Evolutionary conservation across 2,113 vertebrate genomes (phyloP).

Genomic region (Triplophysa siluroides): DNA sequence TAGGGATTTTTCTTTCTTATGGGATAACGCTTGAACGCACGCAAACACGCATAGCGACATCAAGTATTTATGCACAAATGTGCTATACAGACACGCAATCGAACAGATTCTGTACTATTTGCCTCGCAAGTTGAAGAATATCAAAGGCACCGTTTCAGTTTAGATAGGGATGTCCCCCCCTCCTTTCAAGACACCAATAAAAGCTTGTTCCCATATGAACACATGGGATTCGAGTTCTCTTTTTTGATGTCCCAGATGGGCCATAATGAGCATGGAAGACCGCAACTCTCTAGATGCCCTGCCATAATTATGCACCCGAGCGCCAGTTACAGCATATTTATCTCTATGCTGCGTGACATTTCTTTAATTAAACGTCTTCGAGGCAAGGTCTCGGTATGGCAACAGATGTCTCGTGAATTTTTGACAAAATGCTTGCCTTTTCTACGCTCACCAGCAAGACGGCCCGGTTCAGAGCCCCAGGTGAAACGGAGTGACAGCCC

Average conservation of each 20-base stretch:
- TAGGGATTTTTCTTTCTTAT: too few species aligned
- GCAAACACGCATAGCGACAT: not conserved
- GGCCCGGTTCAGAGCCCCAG: slow-evolving; percentile 61
- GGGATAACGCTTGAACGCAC: not conserved
- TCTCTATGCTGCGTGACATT: slow-evolving; percentile 58
- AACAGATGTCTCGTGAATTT: slow-evolving; percentile 72
- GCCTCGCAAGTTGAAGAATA: slow-evolving; percentile 7
- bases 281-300: slow-evolving; percentile 50
- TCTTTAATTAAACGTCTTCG: slow-evolving; percentile 72
- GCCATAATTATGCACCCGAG: slow-evolving; percentile 58
- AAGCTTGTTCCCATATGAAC: slow-evolving; percentile 49
- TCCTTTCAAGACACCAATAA: slow-evolving; percentile 19
- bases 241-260: slow-evolving; percentile 52
- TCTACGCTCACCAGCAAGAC: not conserved
- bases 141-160: slow-evolving; percentile 20
- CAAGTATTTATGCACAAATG: not conserved
- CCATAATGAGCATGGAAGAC: slow-evolving; percentile 49
- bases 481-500: slow-evolving; percentile 67
- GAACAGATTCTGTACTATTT: not conserved
- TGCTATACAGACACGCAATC: not conserved
- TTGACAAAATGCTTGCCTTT: slow-evolving; percentile 61
- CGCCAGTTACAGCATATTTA: slow-evolving; percentile 64
- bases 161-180: not conserved
- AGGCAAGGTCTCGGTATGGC: slow-evolving; percentile 59
- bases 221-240: slow-evolving; percentile 24